Evolutionary conservation across 2,888 invertebrate genomes (phyloP).

Genomic region (Papilio demoleus): DNA sequence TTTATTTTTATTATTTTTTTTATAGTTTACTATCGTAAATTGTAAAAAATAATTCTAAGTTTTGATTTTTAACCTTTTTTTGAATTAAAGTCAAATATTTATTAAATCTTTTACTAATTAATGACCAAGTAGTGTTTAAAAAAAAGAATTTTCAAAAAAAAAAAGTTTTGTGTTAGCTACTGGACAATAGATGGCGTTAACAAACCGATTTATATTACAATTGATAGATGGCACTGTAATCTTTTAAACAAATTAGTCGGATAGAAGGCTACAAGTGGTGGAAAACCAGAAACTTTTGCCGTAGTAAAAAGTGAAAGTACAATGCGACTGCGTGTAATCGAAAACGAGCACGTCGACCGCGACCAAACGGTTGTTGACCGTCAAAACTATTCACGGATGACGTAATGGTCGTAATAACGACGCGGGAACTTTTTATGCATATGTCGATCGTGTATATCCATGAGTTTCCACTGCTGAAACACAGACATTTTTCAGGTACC

Average conservation of each 20-base stretch:
- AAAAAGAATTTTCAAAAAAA: too few species aligned
- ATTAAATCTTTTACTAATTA: neutral
- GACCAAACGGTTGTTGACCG: conserved; percentile 77
- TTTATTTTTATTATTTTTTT: too few species aligned
- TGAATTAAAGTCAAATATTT: neutral
- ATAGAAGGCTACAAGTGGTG: conserved; percentile 26
- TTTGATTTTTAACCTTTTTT: too few species aligned
- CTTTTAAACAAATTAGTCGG: conserved; percentile 12
- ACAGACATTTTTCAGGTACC: neutral
- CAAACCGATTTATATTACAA: neutral
- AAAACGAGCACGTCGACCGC: conserved; percentile 68
- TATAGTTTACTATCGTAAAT: too few species aligned
- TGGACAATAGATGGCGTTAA: conserved; percentile 16
- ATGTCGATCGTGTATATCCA: neutral
- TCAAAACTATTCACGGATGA: conserved; percentile 66
- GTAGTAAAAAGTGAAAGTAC: conserved; percentile 69
- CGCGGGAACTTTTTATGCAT: conserved; percentile 44
- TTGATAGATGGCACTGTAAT: conserved; percentile 51
- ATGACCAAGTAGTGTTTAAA: too few species aligned
- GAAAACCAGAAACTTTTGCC: conserved; percentile 21
- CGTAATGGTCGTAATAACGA: conserved; percentile 61
- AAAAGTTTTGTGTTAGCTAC: neutral
- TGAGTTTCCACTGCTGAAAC: neutral
- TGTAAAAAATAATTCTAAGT: too few species aligned
- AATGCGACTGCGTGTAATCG: conserved; percentile 51